A percentile compares a stretch with the other conserved stretches of the same genome.
phyloP scores from a whole-genome alignment of 2,888 invertebrate species.

The Desoria tigrina region DNA sequence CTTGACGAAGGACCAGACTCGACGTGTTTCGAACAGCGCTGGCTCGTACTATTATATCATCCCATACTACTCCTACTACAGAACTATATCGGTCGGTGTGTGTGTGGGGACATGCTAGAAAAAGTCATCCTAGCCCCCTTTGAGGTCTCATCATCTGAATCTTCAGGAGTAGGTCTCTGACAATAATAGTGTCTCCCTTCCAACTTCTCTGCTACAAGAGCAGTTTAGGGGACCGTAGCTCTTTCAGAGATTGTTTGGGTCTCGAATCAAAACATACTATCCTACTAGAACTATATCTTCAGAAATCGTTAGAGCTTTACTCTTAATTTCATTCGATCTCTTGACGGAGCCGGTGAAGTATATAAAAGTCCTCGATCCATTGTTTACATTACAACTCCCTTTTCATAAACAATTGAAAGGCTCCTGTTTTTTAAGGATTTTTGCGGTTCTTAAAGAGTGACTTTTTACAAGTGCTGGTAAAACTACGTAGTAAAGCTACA shows the following conservation, averaged over 20 bases:
- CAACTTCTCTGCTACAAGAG: background rate
- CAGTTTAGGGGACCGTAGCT: background rate
- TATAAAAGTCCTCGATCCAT: background rate
- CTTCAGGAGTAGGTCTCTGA: background rate
- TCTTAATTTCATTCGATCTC: slow-evolving; percentile 11
- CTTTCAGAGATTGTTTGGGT: background rate
- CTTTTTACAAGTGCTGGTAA: too few relatives aligned
- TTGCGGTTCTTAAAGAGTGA: too few relatives aligned
- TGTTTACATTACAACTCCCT: too few relatives aligned
- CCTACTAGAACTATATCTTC: slow-evolving; percentile 1
- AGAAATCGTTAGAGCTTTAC: background rate
- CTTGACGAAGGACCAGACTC: slow-evolving; percentile 39
- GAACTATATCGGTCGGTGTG: too few relatives aligned
- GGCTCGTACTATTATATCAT: slow-evolving; percentile 24
- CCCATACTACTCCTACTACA: slow-evolving; percentile 7
- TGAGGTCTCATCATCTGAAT: background rate
- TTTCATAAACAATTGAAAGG: too few relatives aligned
- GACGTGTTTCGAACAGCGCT: slow-evolving; percentile 37
- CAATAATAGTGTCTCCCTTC: too few relatives aligned
- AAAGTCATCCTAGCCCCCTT: background rate
- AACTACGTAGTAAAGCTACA: too few relatives aligned
- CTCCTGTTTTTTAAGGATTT: too few relatives aligned
- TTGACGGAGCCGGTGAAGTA: slow-evolving; percentile 3
- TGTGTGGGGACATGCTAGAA: too few relatives aligned
- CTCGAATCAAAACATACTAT: background rate